These are phyloP conservation scores for Ornithoptera alexandrae DNA, from an alignment of 2,888 invertebrate species.

Conservation along the genomic window DNA sequence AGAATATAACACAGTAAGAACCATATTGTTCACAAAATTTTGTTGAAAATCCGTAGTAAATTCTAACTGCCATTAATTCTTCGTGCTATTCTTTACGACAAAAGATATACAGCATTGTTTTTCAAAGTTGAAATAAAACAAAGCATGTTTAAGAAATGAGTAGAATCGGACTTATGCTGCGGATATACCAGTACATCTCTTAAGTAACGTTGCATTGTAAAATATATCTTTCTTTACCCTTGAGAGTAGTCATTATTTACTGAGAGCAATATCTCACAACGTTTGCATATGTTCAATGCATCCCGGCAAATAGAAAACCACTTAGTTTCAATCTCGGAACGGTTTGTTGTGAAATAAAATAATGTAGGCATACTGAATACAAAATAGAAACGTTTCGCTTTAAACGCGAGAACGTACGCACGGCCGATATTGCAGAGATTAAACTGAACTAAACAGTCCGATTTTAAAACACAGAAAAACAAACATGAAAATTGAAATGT, in stretches of 20 bases:
- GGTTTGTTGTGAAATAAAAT: conserved; percentile 21
- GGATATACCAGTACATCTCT: not conserved
- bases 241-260: conserved; percentile 6
- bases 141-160: not conserved
- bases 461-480: conserved; percentile 10
- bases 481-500: conserved; percentile 1
- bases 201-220: not conserved
- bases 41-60: not conserved
- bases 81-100: not conserved
- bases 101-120: not conserved
- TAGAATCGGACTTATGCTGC: not conserved
- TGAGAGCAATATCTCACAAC: conserved; percentile 1
- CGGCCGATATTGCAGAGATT: not conserved
- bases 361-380: conserved; percentile 7
- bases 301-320: conserved; percentile 14
- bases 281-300: conserved; percentile 4
- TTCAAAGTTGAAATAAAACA: not conserved
- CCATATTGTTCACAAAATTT: not conserved
- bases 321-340: conserved; percentile 10
- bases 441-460: conserved; percentile 1
- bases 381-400: conserved; percentile 12
- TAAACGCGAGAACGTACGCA: not conserved
- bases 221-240: conserved; percentile 4
- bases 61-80: not conserved
- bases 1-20: not conserved